These are phyloP conservation scores for Andrena cerasifolii DNA, from an alignment of 1,140 invertebrate species.

Conservation along the genomic window DNA sequence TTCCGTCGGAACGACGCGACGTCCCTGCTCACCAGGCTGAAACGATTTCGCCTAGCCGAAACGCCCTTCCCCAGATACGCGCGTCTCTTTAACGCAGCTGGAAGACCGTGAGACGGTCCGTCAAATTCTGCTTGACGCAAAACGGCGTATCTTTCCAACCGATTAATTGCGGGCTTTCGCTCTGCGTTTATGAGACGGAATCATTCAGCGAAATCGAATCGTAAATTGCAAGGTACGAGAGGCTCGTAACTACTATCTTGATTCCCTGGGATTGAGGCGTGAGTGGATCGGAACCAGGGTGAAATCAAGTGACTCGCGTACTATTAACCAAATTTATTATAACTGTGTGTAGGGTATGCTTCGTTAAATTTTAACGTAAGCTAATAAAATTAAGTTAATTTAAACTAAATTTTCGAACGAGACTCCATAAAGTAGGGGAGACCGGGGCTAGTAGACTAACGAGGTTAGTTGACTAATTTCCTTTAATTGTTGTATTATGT, in stretches of 20 bases:
- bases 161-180: background rate
- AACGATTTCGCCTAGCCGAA: background rate
- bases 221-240: background rate
- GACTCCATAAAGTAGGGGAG: no score
- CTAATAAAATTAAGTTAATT: no score
- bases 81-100: background rate
- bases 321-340: no score
- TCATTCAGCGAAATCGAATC: background rate
- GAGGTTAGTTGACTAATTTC: no score
- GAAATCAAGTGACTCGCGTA: no score
- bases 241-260: background rate
- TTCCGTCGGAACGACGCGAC: background rate
- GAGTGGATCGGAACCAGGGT: no score
- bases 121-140: background rate
- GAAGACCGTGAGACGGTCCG: slow-evolving; percentile 8
- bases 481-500: no score
- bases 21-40: background rate
- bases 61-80: no score
- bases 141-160: background rate
- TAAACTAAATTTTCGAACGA: no score
- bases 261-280: background rate
- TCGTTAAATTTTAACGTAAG: no score
- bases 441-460: no score
- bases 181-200: background rate
- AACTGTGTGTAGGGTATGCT: no score